These are phyloP conservation scores for Sitobion miscanthi DNA, from an alignment of 1,140 invertebrate genomes.

Conservation along the genomic window DNA sequence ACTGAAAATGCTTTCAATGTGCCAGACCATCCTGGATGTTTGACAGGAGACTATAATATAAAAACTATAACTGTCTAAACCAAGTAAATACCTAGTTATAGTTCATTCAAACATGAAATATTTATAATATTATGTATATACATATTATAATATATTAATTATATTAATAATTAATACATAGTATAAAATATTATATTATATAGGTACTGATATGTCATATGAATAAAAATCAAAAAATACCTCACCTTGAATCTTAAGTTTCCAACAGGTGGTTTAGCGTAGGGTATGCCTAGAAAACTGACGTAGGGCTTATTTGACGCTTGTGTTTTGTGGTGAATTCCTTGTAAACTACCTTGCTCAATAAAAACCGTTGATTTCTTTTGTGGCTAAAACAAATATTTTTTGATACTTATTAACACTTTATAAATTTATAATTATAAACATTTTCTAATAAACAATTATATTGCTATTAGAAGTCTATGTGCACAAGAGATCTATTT, in stretches of 20 bases:
- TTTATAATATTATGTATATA: not conserved
- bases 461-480: not conserved
- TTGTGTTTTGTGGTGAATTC: conserved; percentile 21
- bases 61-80: not conserved
- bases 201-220: too few relatives aligned
- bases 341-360: conserved; percentile 56
- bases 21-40: conserved; percentile 55
- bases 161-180: too few relatives aligned
- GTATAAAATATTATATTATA: too few relatives aligned
- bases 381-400: conserved; percentile 6
- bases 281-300: conserved; percentile 59
- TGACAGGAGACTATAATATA: conserved; percentile 55
- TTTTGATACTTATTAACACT: not conserved
- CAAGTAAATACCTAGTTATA: not conserved
- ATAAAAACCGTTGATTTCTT: conserved; percentile 48
- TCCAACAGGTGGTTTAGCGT: conserved; percentile 59
- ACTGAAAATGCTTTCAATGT: conserved; percentile 54
- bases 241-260: conserved; percentile 59
- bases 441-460: not conserved
- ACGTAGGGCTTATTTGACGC: conserved; percentile 48
- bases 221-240: not conserved
- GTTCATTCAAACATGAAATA: not conserved
- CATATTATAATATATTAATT: too few relatives aligned
- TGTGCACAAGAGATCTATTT: not conserved
- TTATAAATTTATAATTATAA: not conserved